These are phyloP conservation scores for Macroteleia sp. DNA, from an alignment of 2,888 invertebrate species.

Conservation along the genomic window DNA sequence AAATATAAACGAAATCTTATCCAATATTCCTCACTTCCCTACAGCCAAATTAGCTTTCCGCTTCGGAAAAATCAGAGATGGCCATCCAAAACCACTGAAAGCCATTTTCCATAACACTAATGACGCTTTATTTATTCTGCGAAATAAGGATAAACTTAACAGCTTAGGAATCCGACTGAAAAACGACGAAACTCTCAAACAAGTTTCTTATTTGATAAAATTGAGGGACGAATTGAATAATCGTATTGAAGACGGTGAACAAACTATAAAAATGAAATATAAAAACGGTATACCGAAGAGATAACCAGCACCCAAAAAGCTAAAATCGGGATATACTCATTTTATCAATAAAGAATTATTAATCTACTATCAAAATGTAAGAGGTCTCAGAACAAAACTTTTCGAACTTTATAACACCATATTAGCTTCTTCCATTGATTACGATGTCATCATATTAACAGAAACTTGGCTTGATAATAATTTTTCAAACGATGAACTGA, in stretches of 20 bases:
- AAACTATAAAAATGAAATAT: not conserved
- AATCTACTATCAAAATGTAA: not conserved
- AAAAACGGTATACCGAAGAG: not conserved
- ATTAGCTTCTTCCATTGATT: not conserved
- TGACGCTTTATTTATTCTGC: not conserved
- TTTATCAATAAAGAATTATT: not conserved
- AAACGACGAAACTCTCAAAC: not conserved
- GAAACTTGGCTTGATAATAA: not conserved
- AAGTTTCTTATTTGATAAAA: not conserved
- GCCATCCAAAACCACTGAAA: not conserved
- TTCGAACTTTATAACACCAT: not conserved
- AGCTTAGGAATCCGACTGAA: not conserved
- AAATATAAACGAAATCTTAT: not conserved
- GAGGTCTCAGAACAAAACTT: not conserved
- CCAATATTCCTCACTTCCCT: not conserved
- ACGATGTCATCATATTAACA: not conserved
- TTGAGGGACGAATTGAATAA: not conserved
- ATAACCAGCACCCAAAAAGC: not conserved
- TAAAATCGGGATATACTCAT: not conserved
- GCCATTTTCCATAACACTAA: not conserved
- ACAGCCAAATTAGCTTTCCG: not conserved
- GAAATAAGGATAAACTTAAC: not conserved
- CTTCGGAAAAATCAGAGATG: not conserved
- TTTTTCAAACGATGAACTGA: slow-evolving; percentile 1
- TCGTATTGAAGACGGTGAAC: not conserved